Evolutionary conservation across 2,797 vertebrate species (phyloP).

Genomic region (Ctenochaetus hawaiiensis): DNA sequence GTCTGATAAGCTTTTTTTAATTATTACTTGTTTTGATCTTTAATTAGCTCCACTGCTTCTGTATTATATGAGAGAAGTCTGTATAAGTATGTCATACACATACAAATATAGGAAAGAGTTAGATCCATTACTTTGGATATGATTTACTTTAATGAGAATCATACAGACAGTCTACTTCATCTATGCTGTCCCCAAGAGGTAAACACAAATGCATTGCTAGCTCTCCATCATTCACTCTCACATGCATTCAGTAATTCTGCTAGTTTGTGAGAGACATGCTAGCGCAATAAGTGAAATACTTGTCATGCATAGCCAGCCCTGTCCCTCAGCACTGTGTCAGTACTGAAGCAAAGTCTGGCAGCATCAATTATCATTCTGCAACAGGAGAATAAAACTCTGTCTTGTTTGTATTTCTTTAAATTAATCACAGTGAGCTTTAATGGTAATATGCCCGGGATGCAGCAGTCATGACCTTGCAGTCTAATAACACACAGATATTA

Average conservation of each 20-base stretch:
- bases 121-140: background rate
- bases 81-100: background rate
- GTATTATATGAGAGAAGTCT: background rate
- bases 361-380: no score
- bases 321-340: no score
- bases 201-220: conserved; percentile 1
- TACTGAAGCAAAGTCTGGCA: no score
- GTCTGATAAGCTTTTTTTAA: background rate
- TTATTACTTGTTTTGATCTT: background rate
- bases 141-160: background rate
- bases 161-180: background rate
- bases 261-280: background rate
- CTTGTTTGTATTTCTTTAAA: no score
- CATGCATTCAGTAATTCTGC: no score
- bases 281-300: conserved; percentile 12
- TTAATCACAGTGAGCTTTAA: no score
- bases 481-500: no score
- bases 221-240: background rate
- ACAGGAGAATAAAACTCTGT: no score
- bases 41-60: background rate
- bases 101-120: background rate
- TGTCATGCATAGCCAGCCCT: no score
- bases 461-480: no score
- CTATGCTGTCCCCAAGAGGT: background rate
- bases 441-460: no score